A percentile compares a stretch with the other conserved stretches of the same genome.
Evolutionary conservation across 2,888 invertebrate species (phyloP).

Genomic region (Lasioglossum vierecki): DNA sequence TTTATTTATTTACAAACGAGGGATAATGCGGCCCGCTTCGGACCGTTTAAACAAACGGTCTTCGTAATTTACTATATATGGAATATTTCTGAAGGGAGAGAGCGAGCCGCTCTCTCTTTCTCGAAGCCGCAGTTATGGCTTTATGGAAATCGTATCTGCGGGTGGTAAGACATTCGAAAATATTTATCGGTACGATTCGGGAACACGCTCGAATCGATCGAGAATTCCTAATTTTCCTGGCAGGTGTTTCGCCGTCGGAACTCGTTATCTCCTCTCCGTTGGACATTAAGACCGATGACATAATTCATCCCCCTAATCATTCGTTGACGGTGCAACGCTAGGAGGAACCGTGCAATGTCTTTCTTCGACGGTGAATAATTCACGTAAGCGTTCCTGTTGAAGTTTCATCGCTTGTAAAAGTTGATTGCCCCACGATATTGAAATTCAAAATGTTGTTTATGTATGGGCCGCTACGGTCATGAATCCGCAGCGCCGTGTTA

Average conservation of each 20-base stretch:
- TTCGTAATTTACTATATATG: constrained; percentile 18
- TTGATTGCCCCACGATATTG: background rate
- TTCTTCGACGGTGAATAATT: background rate
- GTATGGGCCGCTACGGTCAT: background rate
- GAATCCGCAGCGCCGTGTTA: background rate
- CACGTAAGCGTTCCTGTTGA: background rate
- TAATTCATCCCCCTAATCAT: background rate
- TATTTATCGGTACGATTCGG: constrained; percentile 1
- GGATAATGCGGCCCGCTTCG: constrained; percentile 11
- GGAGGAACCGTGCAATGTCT: background rate
- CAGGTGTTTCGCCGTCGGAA: background rate
- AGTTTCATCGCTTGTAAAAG: background rate
- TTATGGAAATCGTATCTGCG: constrained; percentile 53
- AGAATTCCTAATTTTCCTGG: constrained; percentile 15
- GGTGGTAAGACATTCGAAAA: constrained; percentile 26
- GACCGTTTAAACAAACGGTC: constrained; percentile 1
- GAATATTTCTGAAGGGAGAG: background rate
- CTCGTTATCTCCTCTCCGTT: background rate
- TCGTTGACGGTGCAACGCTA: background rate
- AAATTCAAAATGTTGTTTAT: background rate
- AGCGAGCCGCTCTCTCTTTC: background rate
- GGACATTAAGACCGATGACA: background rate
- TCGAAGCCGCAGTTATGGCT: constrained; percentile 23
- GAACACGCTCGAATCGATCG: background rate
- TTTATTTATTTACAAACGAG: constrained; percentile 36